Evolutionary conservation across 2,797 vertebrate genomes (phyloP).

Genomic region (Acanthurus lineatus): DNA sequence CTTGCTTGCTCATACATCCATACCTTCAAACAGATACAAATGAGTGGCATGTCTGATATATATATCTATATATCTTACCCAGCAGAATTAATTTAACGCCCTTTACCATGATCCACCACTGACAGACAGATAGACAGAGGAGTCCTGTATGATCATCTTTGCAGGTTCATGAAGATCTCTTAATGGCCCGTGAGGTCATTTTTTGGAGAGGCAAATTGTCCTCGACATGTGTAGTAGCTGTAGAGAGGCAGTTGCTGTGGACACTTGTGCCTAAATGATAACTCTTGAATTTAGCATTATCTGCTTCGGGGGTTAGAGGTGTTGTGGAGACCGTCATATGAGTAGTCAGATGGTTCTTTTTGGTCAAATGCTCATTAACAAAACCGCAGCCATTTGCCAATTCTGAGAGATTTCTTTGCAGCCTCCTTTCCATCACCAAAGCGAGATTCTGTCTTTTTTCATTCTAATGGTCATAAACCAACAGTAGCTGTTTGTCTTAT

Average conservation of each 20-base stretch:
- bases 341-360: conserved; percentile 86
- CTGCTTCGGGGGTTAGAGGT: conserved; percentile 83
- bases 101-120: conserved; percentile 39
- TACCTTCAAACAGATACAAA: neutral
- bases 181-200: conserved; percentile 58
- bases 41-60: conserved; percentile 5
- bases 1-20: neutral
- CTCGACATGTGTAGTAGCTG: conserved; percentile 74
- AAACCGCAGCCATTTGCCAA: conserved; percentile 69
- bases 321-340: conserved; percentile 82
- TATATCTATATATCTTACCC: conserved; percentile 1
- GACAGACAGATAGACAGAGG: conserved; percentile 37
- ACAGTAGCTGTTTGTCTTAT: conserved; percentile 46
- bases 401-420: conserved; percentile 54
- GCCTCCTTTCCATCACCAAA: conserved; percentile 52
- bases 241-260: conserved; percentile 81
- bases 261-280: conserved; percentile 84
- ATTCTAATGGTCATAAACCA: conserved; percentile 48
- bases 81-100: conserved; percentile 29
- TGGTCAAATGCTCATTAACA: conserved; percentile 82
- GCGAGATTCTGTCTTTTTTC: conserved; percentile 48
- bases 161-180: conserved; percentile 73
- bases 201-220: conserved; percentile 71
- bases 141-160: conserved; percentile 59
- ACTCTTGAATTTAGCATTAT: conserved; percentile 85